phyloP scores from a whole-genome alignment of 2,113 vertebrate genomes.

The Elanoides forficatus region DNA sequence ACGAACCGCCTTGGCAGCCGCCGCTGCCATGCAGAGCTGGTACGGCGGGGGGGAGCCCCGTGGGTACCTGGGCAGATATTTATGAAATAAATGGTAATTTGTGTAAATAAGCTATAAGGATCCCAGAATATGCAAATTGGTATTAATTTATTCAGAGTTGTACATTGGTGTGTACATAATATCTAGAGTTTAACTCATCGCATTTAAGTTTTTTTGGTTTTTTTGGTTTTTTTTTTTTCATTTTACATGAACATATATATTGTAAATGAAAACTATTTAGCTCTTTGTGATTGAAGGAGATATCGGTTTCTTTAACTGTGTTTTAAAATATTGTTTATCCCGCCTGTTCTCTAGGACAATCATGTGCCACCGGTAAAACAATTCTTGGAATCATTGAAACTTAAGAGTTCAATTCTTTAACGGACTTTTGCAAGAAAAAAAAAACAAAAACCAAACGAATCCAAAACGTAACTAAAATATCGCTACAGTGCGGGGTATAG shows the following conservation, averaged over 20 bases:
- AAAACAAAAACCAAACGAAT: not conserved
- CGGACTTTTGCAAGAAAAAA: not conserved
- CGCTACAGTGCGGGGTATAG: constrained; percentile 69
- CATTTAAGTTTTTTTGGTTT: constrained; percentile 70
- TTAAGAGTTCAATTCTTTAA: not conserved
- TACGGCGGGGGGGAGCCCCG: not conserved
- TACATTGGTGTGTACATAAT: constrained; percentile 98
- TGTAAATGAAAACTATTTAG: constrained; percentile 91
- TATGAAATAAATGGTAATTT: constrained; percentile 98
- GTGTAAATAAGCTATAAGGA: constrained; percentile 98
- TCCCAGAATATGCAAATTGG: constrained; percentile 98
- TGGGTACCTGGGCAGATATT: constrained; percentile 85
- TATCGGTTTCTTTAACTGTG: constrained; percentile 76
- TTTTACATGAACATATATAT: constrained; percentile 91
- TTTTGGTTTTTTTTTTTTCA: constrained; percentile 59
- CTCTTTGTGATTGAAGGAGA: constrained; percentile 85
- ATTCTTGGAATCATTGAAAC: constrained; percentile 3
- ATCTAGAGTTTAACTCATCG: constrained; percentile 90
- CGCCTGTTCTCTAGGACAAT: constrained; percentile 76
- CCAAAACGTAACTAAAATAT: not conserved
- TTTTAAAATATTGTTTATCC: constrained; percentile 79
- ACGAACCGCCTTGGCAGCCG: not conserved
- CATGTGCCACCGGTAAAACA: constrained; percentile 77
- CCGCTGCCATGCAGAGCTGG: not conserved
- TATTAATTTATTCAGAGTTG: constrained; percentile 99